phyloP scores from a whole-genome alignment of 2,113 vertebrate species.

The Psilopogon haemacephalus region DNA sequence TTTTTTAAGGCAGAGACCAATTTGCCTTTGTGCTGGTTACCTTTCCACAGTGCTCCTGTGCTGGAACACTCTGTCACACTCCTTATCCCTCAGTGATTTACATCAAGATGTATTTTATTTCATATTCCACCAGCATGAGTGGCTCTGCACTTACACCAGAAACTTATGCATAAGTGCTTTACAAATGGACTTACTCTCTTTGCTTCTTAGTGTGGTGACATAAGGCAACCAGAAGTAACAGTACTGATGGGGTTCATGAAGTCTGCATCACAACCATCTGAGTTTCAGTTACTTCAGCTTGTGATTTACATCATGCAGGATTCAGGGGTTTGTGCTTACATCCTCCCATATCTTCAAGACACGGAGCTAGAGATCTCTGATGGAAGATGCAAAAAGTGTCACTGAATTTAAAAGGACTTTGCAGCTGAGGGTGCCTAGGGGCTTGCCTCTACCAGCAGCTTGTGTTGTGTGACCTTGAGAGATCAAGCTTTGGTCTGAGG shows the following conservation, averaged over 20 bases:
- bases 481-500: neutral
- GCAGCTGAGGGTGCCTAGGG: neutral
- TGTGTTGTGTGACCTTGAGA: constrained; percentile 37
- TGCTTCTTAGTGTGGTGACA: neutral
- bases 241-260: neutral
- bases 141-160: neutral
- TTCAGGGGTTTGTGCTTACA: neutral
- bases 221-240: neutral
- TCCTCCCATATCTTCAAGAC: neutral
- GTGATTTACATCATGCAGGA: neutral
- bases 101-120: neutral
- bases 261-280: neutral
- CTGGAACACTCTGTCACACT: neutral
- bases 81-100: neutral
- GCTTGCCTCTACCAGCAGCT: neutral
- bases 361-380: neutral
- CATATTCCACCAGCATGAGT: neutral
- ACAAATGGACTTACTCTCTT: neutral
- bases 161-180: neutral
- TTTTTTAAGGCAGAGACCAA: neutral
- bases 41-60: rapidly evolving
- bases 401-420: neutral
- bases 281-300: neutral
- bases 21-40: neutral
- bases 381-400: neutral